A percentile compares a stretch with the other conserved stretches of the same genome.
Evolutionary conservation across 2,113 vertebrate genomes (phyloP).

Genomic region (Lucifuga dentata): DNA sequence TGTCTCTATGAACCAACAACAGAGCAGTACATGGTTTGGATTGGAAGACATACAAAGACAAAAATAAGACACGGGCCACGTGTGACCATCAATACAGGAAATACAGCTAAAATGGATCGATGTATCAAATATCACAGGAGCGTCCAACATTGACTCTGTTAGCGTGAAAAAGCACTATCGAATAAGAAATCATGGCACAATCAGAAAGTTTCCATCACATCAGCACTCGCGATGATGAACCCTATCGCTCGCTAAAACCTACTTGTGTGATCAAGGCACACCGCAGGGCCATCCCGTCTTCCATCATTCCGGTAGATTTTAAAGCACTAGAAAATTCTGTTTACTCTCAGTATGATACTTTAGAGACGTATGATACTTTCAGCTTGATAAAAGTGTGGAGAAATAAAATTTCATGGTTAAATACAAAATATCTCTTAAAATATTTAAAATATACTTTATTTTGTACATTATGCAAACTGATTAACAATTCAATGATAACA

Average conservation of each 20-base stretch:
- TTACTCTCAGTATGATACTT: constrained; percentile 76
- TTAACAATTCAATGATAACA: constrained; percentile 83
- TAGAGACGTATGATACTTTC: constrained; percentile 79
- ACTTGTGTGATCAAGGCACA: constrained; percentile 74
- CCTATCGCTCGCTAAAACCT: constrained; percentile 57
- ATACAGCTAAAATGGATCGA: constrained; percentile 57
- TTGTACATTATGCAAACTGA: constrained; percentile 85
- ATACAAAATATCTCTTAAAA: constrained; percentile 88
- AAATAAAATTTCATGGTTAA: constrained; percentile 84
- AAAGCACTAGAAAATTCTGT: constrained; percentile 82
- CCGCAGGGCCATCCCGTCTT: constrained; percentile 65
- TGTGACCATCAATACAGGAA: constrained; percentile 64
- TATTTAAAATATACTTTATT: constrained; percentile 88
- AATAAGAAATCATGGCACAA: constrained; percentile 73
- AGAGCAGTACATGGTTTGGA: constrained; percentile 65
- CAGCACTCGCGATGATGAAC: constrained; percentile 51
- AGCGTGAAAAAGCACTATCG: constrained; percentile 73
- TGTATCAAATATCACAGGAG: constrained; percentile 65
- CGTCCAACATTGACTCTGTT: constrained; percentile 57
- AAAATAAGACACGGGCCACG: constrained; percentile 68
- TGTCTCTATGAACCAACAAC: constrained; percentile 61
- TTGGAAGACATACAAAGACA: constrained; percentile 80
- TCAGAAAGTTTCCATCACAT: constrained; percentile 65
- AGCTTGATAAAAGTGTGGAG: constrained; percentile 73
- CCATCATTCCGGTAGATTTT: constrained; percentile 55